A percentile compares a stretch with the other conserved stretches of the same genome.
phyloP scores from a whole-genome alignment of 2,888 invertebrate species.

The Odontocerum albicorne region DNA sequence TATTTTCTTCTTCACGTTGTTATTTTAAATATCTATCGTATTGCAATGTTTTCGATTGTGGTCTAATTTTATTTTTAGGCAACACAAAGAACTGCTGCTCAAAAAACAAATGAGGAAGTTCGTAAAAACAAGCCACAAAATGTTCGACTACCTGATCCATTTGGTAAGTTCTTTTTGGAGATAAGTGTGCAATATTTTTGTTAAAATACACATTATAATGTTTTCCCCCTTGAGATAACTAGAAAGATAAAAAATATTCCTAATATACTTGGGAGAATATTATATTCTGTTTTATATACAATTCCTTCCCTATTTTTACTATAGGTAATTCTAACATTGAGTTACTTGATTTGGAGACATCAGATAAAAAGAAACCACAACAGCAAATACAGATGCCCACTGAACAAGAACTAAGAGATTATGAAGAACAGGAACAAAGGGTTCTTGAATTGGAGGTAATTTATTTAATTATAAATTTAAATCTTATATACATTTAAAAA shows the following conservation, averaged over 20 bases:
- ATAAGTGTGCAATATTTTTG: background rate
- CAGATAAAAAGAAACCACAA: slow-evolving; percentile 55
- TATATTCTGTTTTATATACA: too few relatives aligned
- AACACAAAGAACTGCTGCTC: slow-evolving; percentile 83
- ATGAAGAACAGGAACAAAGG: slow-evolving; percentile 88
- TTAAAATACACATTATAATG: too few relatives aligned
- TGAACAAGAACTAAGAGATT: slow-evolving; percentile 78
- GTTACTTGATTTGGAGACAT: slow-evolving; percentile 46
- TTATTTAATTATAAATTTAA: slow-evolving; percentile 6
- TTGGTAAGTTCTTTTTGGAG: slow-evolving; percentile 41
- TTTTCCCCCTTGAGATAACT: too few relatives aligned
- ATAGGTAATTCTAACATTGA: slow-evolving; percentile 40
- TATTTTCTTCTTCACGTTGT: too few relatives aligned
- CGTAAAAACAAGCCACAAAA: slow-evolving; percentile 70
- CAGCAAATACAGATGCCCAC: slow-evolving; percentile 68
- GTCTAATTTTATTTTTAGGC: slow-evolving; percentile 59
- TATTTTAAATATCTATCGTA: too few relatives aligned
- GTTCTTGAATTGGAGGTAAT: slow-evolving; percentile 87
- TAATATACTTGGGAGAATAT: too few relatives aligned
- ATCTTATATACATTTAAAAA: too few relatives aligned
- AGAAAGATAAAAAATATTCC: too few relatives aligned
- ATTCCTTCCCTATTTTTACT: too few relatives aligned
- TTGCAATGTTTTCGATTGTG: slow-evolving; percentile 13
- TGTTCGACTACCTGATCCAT: slow-evolving; percentile 57
- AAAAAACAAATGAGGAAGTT: slow-evolving; percentile 89